Percentiles rank a stretch among this genome's conserved stretches.
Evolutionary conservation across 2,888 invertebrate genomes (phyloP).

Genomic region (Drosophila mimica): DNA sequence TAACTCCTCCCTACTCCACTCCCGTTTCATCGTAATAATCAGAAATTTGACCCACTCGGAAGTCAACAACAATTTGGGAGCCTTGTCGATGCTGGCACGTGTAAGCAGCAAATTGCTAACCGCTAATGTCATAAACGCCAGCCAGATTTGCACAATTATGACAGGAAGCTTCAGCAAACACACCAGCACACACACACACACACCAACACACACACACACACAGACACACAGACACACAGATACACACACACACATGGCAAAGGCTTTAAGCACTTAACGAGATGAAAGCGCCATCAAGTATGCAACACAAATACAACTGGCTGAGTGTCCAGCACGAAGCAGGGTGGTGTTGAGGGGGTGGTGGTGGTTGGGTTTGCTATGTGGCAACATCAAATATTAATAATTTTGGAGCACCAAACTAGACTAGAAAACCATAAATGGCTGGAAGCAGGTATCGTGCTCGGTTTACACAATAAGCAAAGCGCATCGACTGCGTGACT

Average conservation of each 20-base stretch:
- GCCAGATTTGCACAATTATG: conserved; percentile 71
- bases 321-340: conserved; percentile 14
- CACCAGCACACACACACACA: background rate
- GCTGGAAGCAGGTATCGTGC: conserved; percentile 73
- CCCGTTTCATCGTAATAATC: background rate
- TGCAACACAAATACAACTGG: conserved; percentile 61
- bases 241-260: conserved; percentile 14
- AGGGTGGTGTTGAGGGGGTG: background rate
- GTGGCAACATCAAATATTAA: conserved; percentile 71
- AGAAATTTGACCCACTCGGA: conserved; percentile 2
- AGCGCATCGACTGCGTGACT: conserved; percentile 69
- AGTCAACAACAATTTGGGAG: conserved; percentile 7
- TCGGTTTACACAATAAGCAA: conserved; percentile 72
- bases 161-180: conserved; percentile 52
- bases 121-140: conserved; percentile 71
- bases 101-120: conserved; percentile 50
- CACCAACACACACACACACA: conserved; percentile 2
- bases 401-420: conserved; percentile 69
- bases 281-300: conserved; percentile 77
- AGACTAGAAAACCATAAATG: conserved; percentile 63
- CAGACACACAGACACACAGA: background rate
- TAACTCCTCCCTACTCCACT: background rate
- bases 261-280: conserved; percentile 78
- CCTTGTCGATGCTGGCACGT: conserved; percentile 19
- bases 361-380: background rate